Base-by-base conservation (phyloP, 2,113 vertebrate species). In the Podarcis cretensis region DNA sequence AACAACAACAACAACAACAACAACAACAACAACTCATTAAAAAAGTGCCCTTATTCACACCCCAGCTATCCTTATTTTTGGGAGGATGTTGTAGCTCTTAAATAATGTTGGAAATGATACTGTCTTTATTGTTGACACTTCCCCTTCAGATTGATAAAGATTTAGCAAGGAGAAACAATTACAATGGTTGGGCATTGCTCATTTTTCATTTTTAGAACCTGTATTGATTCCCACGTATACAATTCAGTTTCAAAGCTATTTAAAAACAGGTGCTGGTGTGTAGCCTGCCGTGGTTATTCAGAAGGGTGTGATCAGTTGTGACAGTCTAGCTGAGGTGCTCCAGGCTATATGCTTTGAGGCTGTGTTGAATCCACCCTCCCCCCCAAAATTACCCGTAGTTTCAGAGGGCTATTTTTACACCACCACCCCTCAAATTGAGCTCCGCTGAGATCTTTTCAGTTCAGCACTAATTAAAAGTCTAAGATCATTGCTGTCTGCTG, bases 211-310 rank as follows among this genome's bases (percentile, higher is more conserved):
- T 92, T 85, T 92, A 89, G 13, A 92, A 86, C 32, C 84, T 95
- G 65, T 43, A 88, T 88, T 92, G 95, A 81, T 77, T 75, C 69
- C 32, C 32, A 4, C 91, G 48, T 76, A 95, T 96, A 95, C 92
- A 92, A 95, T 95, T 93, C 94, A 91, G 90, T 96, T 86, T 78
- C 63, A 91, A 73, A 40, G 25, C 27, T 69, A 69, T 69, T 69
- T n/a, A 30, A 77, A 77, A 77, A 81, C 27, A n/a, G 6, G 14
- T n/a, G 43, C 68, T 54, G 54, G 80, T 65, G 21, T 32, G 57
- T 35, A 37, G 57, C 1, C 30, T 73, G 48, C 48, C 48, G 10
- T 54, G 10, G 48, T 48, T 12, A 18, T 71, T 71, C 40, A 54
- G n/a, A 84, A 27, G 10, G 57, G 8, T 23, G 16, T 9, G 79